Evolutionary conservation across 2,888 invertebrate species (phyloP).

Genomic region (Ariolimax columbianus): DNA sequence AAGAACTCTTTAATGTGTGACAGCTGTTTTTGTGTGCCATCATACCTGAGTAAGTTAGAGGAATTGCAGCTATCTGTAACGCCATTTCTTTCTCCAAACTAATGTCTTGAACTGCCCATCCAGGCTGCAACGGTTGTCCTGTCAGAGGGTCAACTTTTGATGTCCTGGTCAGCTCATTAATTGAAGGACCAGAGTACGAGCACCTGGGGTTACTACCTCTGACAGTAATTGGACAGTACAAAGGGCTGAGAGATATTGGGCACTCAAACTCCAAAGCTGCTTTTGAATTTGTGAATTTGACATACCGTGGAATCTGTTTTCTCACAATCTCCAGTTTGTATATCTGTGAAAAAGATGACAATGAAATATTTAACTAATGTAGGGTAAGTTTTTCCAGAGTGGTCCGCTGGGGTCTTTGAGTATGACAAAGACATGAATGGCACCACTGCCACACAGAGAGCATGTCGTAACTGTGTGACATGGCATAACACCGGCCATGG

Average conservation of each 20-base stretch:
- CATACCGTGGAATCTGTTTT: slow-evolving; percentile 73
- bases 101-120: slow-evolving; percentile 73
- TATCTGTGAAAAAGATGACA: too few species aligned
- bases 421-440: too few species aligned
- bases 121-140: slow-evolving; percentile 65
- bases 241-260: slow-evolving; percentile 74
- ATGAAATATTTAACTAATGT: too few species aligned
- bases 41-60: slow-evolving; percentile 72
- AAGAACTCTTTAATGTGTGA: too few species aligned
- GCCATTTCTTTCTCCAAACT: slow-evolving; percentile 73
- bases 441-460: too few species aligned
- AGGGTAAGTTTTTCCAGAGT: too few species aligned
- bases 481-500: too few species aligned
- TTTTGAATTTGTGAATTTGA: slow-evolving; percentile 67
- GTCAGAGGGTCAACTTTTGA: slow-evolving; percentile 75
- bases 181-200: slow-evolving; percentile 74
- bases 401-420: too few species aligned
- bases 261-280: slow-evolving; percentile 71
- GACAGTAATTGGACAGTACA: slow-evolving; percentile 75
- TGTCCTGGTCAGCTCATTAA: slow-evolving; percentile 73
- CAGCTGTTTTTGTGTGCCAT: too few species aligned
- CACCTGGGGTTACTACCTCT: slow-evolving; percentile 72
- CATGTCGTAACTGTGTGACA: too few species aligned
- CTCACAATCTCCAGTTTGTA: slow-evolving; percentile 69
- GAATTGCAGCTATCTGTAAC: slow-evolving; percentile 63